Evolutionary conservation across 2,797 vertebrate genomes (phyloP), one percentile per base, ranked within the genome.

Genomic region (Paramormyrops hopkinsi): DNA sequence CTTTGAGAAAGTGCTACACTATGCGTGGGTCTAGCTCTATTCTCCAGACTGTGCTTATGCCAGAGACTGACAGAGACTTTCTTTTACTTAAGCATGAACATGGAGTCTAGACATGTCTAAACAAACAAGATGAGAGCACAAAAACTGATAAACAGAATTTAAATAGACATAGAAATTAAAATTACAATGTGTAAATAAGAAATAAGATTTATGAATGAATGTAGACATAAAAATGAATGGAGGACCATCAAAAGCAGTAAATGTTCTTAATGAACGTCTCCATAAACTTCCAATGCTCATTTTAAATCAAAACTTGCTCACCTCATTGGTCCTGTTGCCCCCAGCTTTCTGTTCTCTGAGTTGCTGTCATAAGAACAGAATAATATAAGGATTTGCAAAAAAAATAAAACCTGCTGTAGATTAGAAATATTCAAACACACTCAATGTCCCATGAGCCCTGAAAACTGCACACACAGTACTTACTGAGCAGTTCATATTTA

Each of bases 341-440:
- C 97, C 93, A 0, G 97, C 97, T 89, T 99, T 99, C 95, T 98
- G 98, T 92, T 99, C 98, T 91, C 99, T 99, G 89, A 99, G 94
- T 98, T 99, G 98, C 98, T 99, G 91, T 11, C 22, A 0, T 22
- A 3, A 89, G 37, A 90, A 88, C 12, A 90, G 62, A 87, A 86
- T 85, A 87, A 86, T 85, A n/a, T 12, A 73, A 54, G 14, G 11
- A 69, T 59, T 29, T 48, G 14, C 62, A 22, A 73, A 54, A 54
- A 79, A 79, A 44, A 44, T n/a, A 46, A 79, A 79, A 5, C 19
- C 37, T 44, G 14, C 73, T 79, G 17, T 79, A 46, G 19, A 62
- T 76, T 9, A 11, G 76, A 59, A 7, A 73, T 62, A 62, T 2
- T 37, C 44, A 76, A 17, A 29, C 17, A 79, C 37, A 79, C 33